These are phyloP conservation scores for Crocidura indochinensis DNA, from an alignment of 2,797 vertebrate genomes.

Conservation along the genomic window DNA sequence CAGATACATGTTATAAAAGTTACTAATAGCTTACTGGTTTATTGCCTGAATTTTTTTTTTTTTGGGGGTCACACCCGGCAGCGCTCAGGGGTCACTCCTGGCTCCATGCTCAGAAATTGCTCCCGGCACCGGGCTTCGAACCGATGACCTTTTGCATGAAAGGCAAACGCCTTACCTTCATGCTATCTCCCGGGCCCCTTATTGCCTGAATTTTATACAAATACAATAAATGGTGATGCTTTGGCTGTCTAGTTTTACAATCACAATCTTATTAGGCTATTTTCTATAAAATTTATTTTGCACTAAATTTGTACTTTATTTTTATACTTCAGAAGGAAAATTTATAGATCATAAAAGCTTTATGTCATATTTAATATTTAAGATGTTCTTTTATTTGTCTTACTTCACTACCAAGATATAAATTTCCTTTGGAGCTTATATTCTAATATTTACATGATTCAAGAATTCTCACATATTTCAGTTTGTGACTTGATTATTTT, in stretches of 20 bases:
- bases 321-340: conserved; percentile 25
- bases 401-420: conserved; percentile 2
- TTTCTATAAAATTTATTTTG: conserved; percentile 61
- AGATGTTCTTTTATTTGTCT: conserved; percentile 38
- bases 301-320: conserved; percentile 47
- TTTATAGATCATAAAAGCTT: conserved; percentile 44
- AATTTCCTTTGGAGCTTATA: conserved; percentile 32
- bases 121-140: too few species aligned
- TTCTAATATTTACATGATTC: conserved; percentile 35
- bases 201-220: conserved; percentile 28
- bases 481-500: conserved; percentile 18
- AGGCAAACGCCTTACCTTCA: too few species aligned
- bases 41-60: conserved; percentile 44
- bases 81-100: too few species aligned
- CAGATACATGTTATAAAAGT: background rate
- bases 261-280: conserved; percentile 18
- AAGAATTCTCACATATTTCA: background rate
- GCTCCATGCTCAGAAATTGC: too few species aligned
- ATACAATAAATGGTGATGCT: background rate
- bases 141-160: too few species aligned
- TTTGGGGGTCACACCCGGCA: too few species aligned
- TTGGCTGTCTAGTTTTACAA: conserved; percentile 39
- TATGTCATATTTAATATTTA: conserved; percentile 20
- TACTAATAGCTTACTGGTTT: background rate
- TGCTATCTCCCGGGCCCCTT: too few species aligned